Evolutionary conservation across 2,888 invertebrate species (phyloP), one percentile per base, ranked within the genome.

Genomic region (Cantharis flavilabris): DNA sequence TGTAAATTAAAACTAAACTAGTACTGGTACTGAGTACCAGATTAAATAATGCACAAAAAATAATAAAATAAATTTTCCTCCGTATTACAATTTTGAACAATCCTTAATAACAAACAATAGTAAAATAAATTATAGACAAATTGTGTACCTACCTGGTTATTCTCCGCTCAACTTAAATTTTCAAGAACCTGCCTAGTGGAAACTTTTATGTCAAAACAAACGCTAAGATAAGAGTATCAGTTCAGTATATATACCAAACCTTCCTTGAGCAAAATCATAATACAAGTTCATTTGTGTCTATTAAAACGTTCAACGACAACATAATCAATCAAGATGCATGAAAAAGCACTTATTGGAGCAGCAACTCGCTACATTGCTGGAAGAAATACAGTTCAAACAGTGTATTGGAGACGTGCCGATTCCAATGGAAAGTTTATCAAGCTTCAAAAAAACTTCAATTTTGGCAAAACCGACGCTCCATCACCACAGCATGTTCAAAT

Each of bases 281-380:
- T 49, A 49, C 49, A 49, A 49, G 49, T 49, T 49, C 2, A 49
- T n/a, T 49, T n/a, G 49, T 49, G 49, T 49, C 49, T 49, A 49
- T 49, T 49, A 49, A n/a, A 49, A 49, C n/a, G 49, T 49, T 49
- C 13, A 3, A 49, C 7, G n/a, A n/a, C 49, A 49, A 2, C n/a
- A 7, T n/a, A n/a, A 49, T 49, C 49, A n/a, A 69, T 65, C 78
- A 84, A 84, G 79, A 87, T 87, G 87, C 82, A 83, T 70, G 80
- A 80, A 14, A 92, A 91, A 83, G 89, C 89, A 83, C 87, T 94
- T 86, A 92, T 94, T 79, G 93, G 94, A 82, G 91, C 92, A 81
- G 92, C 94, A 63, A 93, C 93, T 18, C 91, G 94, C 76, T 94
- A 93, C 86, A 92, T 94, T 81, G 92, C 93, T 70, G 93, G 94